These are phyloP conservation scores for Triplophysa siluroides DNA, from an alignment of 2,113 vertebrate species.

Conservation along the genomic window DNA sequence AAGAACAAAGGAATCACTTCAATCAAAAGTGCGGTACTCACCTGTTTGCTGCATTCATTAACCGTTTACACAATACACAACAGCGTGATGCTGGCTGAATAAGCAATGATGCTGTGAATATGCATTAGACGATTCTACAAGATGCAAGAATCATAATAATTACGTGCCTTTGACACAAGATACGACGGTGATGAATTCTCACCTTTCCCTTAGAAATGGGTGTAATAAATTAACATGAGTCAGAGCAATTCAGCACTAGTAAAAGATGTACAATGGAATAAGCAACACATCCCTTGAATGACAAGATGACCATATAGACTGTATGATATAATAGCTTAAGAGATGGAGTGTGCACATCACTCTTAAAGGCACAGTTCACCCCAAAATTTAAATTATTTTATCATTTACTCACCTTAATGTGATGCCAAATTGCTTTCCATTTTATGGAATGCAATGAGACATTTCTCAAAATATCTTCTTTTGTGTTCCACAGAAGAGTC, in stretches of 20 bases:
- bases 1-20: conserved; percentile 14
- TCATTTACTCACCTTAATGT: too few species aligned
- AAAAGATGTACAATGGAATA: neutral
- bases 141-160: neutral
- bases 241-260: too few species aligned
- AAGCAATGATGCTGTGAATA: conserved; percentile 39
- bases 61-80: neutral
- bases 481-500: too few species aligned
- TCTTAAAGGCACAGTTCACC: too few species aligned
- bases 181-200: conserved; percentile 7
- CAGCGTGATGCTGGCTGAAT: conserved; percentile 27
- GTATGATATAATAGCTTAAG: neutral
- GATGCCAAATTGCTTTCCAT: too few species aligned
- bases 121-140: conserved; percentile 8
- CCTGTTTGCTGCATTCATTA: neutral
- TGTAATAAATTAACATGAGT: neutral
- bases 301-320: neutral
- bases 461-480: too few species aligned
- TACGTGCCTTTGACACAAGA: neutral
- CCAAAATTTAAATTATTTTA: too few species aligned
- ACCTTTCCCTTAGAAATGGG: conserved; percentile 20
- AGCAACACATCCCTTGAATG: neutral
- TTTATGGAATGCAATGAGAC: too few species aligned
- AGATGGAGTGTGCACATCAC: neutral
- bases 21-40: neutral